Evolutionary conservation across 2,888 invertebrate species (phyloP), one percentile per base, ranked within the genome.

Genomic region (Drosophila kuntzei): DNA sequence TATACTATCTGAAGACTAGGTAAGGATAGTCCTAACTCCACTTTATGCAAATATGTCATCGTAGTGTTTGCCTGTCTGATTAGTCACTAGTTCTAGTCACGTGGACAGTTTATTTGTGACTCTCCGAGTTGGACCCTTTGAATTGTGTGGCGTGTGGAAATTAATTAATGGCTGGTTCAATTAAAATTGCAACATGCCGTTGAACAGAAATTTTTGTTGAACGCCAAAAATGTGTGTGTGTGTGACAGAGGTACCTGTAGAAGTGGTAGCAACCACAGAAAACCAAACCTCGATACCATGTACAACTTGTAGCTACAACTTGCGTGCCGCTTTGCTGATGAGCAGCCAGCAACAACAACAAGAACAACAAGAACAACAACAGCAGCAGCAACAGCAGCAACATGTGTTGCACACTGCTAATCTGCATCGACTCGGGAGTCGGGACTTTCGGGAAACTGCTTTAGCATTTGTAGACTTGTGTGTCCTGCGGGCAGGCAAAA

Each of bases 121-220:
- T 39, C 25, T 22, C 16, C 22, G 9, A 25, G n/a, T 25, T 49
- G 55, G 27, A 53, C 46, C 74, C 59, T 73, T 73, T 67, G 61
- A 54, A 32, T 39, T 46, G 54, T 54, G 39, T 67, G 60, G 60
- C 60, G 61, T 90, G 84, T 90, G 85, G 80, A 89, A 91, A 91
- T 90, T 91, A 91, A 91, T 91, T 91, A 91, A 91, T 91, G 90
- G 89, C 90, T 90, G 84, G 87, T 91, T 91, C 91, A 91, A 91
- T 91, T 91, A 91, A 91, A 90, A 91, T 91, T 90, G 90, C 90
- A 90, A 91, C 91, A 91, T 90, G 89, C 86, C 78, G 90, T 89
- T 87, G 89, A 90, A 89, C 90, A 90, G 76, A 78, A 49, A 73
- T 72, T 74, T 78, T 76, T 63, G 51, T 47, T 60, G 59, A 71